Evolutionary conservation across 2,888 invertebrate genomes (phyloP).

Genomic region (Scotopteryx bipunctaria): DNA sequence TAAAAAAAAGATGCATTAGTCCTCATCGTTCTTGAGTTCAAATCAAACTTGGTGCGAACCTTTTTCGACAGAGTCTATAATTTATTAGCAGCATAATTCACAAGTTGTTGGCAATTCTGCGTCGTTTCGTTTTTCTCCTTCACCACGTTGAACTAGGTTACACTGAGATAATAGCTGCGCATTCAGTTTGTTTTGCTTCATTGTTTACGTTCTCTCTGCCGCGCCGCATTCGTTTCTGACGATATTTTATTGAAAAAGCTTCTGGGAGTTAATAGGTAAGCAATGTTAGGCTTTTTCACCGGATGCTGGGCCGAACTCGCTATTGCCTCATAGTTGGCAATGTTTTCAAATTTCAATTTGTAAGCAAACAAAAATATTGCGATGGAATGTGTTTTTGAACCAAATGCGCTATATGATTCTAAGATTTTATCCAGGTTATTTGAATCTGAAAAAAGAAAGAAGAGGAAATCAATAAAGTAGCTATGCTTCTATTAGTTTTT

Average conservation of each 20-base stretch:
- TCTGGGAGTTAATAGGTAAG: slow-evolving; percentile 39
- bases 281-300: slow-evolving; percentile 7
- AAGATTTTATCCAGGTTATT: too few species aligned
- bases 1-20: not conserved
- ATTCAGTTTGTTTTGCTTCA: slow-evolving; percentile 58
- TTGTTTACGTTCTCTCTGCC: slow-evolving; percentile 64
- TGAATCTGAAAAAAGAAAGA: too few species aligned
- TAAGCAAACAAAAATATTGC: slow-evolving; percentile 4
- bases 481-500: too few species aligned
- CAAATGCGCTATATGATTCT: not conserved
- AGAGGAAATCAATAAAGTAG: too few species aligned
- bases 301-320: not conserved
- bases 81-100: slow-evolving; percentile 24
- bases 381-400: not conserved
- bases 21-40: not conserved
- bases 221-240: slow-evolving; percentile 43
- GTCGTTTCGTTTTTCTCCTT: slow-evolving; percentile 54
- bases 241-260: slow-evolving; percentile 52
- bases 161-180: slow-evolving; percentile 62
- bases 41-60: not conserved
- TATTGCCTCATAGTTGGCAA: not conserved
- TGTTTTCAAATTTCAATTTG: not conserved
- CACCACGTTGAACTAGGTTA: slow-evolving; percentile 61
- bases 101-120: slow-evolving; percentile 55
- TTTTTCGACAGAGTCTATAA: not conserved